phyloP scores from a whole-genome alignment of 1,140 invertebrate species.

The Pseudomyrmex sp. region DNA sequence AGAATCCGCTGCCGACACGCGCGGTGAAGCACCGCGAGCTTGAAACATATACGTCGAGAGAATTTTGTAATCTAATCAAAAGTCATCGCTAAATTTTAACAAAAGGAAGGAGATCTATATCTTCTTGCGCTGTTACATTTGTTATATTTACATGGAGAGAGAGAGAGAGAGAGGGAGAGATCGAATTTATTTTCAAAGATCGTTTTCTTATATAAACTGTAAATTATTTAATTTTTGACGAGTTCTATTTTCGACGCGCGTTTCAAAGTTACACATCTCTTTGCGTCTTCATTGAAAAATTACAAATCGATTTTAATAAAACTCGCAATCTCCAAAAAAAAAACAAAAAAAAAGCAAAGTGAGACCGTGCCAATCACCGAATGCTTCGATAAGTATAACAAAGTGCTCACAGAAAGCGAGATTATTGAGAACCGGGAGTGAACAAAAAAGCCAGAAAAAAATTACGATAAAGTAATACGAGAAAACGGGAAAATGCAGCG shows the following conservation, averaged over 20 bases:
- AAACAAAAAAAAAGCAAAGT: neutral
- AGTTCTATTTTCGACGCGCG: neutral
- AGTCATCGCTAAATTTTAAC: neutral
- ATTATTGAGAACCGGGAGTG: neutral
- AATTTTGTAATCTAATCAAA: constrained; percentile 16
- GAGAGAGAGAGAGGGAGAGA: no score
- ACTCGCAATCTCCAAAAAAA: neutral
- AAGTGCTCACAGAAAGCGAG: neutral
- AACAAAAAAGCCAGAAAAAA: neutral
- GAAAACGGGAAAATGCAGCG: constrained; percentile 20
- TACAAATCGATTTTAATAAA: neutral
- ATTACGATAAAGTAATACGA: neutral
- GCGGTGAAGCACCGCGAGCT: neutral
- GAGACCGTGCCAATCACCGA: neutral
- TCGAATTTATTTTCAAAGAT: neutral
- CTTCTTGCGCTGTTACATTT: neutral
- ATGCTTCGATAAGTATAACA: neutral
- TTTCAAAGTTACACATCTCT: no score
- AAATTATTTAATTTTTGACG: neutral
- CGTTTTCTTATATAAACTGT: neutral
- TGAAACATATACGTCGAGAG: neutral
- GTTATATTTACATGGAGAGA: neutral
- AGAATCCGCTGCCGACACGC: neutral
- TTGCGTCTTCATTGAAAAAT: no score
- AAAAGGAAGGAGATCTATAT: neutral